Base-by-base conservation (phyloP, 2,797 vertebrate species). In the Gephyroberyx darwinii region DNA sequence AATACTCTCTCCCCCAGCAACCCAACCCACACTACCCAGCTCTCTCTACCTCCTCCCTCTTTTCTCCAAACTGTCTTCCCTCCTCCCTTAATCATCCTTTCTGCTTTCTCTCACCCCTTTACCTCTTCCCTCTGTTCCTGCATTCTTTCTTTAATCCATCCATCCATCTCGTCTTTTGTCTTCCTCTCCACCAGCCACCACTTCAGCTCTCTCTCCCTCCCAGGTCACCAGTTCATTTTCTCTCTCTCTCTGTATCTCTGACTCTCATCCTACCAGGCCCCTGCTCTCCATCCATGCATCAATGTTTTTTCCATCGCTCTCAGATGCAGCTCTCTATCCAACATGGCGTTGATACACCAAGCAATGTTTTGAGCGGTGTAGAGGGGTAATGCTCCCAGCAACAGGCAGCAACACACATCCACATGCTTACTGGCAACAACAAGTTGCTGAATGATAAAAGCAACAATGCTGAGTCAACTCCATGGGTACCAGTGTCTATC, bases 1-100 rank as follows among this genome's bases (percentile, higher is more conserved):
- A 87, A 85, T 79, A 80, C 80, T 89, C 83, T 91, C 81, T 91
- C 79, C 87, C 91, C 81, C 89, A 89, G 91, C 91, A 92, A 91
- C 89, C 77, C 80, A 86, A 76, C 65, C 84, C 80, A 78, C 72
- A 71, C 78, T 71, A 71, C 73, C 79, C 75, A 62, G 58, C 63
- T 5, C 73, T 16, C 85, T 71, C 41, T 43, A 12, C 12, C 12
- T 14, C 41, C 84, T 82, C 73, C 80, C 82, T 80, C 72, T 85
- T 77, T 26, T 53, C 51, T 53, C 51, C 10, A 53, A 53, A 30
- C 12, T 30, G 14, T 33, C 30, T 30, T 31, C 81, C 76, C 78
- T 79, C 30, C 53, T 31, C 81, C 76, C 78, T 79, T 69, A 63
- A 78, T 80, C 85, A 85, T 71, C 71, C 72, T 81, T 78, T 65